Base-by-base conservation (phyloP, 2,888 invertebrate genomes). In the Hyppa rectilinea region DNA sequence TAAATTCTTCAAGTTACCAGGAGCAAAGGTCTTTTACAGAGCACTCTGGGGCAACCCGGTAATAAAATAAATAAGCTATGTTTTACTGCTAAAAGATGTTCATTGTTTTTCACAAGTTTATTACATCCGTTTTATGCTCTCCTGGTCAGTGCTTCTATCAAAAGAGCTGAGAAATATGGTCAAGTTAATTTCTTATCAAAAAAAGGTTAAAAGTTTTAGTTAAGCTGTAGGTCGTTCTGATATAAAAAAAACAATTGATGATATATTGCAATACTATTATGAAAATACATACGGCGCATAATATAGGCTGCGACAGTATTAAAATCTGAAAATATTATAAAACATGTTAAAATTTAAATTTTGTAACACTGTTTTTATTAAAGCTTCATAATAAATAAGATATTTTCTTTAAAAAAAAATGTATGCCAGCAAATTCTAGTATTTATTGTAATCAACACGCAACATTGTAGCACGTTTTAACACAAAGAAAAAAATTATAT, bases 21-120 rank as follows among this genome's bases (percentile, higher is more conserved):
- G 55, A 60, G 55, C 38, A 60, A 67, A 67, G 38, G 43, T 61
- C 20, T 38, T 23, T 26, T 29, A 40, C 31, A 65, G 12, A 29
- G 29, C 17, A 23, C 38, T 47, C 36, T 31, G 38, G 38, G 34
- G 34, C 26, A 60, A 31, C 59, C 60, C 29, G 20, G 63, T 49
- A 49, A 59, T 63, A 69, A 75, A 55, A 59, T 52, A 58, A 62
- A 58, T 59, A 29, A 68, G 47, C 12, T 40, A 49, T 29, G 17
- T 10, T 59, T 59, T 47, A 40, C 26, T 38, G 38, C 52, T 20
- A 31, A 4, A 47, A 31, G 26, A 45, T 17, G 31, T 55, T 52
- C 50, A 26, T 66, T 43, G 55, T 58, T 58, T 59, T 61, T 40
- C 50, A 12, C 38, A 31, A 76, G 53, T 70, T 75, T 76, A 75